phyloP scores from a whole-genome alignment of 2,888 invertebrate genomes.

The Tenthredo notha region DNA sequence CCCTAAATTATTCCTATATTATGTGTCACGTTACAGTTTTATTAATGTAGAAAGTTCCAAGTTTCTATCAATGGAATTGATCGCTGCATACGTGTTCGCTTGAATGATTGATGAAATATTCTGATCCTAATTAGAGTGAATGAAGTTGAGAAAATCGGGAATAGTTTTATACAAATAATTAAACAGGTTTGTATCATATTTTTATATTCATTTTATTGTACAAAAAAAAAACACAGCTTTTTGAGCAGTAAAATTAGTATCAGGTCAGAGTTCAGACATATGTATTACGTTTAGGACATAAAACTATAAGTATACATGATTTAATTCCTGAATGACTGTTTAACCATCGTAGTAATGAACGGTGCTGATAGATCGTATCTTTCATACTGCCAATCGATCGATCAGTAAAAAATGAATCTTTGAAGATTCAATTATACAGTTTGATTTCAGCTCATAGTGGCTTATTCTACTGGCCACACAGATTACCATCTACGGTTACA shows the following conservation, averaged over 20 bases:
- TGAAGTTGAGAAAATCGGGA: background rate
- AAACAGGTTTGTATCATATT: background rate
- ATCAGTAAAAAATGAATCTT: background rate
- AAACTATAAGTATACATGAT: conserved; percentile 5
- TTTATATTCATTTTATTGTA: background rate
- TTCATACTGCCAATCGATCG: background rate
- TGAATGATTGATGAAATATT: background rate
- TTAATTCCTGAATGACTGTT: background rate
- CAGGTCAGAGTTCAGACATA: conserved; percentile 5
- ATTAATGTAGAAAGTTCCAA: background rate
- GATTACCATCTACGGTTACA: background rate
- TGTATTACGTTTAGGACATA: background rate
- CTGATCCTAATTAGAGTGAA: background rate
- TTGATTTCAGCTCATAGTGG: conserved; percentile 33
- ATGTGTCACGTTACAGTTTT: background rate
- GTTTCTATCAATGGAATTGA: background rate
- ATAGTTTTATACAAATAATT: background rate
- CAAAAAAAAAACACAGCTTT: conserved; percentile 1
- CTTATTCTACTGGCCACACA: background rate
- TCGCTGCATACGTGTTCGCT: background rate
- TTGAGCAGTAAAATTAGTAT: background rate
- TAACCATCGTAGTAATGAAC: background rate
- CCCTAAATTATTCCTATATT: background rate
- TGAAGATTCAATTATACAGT: background rate
- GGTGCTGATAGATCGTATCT: background rate